phyloP scores from a whole-genome alignment of 2,888 invertebrate genomes.

The Agriotes lineatus region DNA sequence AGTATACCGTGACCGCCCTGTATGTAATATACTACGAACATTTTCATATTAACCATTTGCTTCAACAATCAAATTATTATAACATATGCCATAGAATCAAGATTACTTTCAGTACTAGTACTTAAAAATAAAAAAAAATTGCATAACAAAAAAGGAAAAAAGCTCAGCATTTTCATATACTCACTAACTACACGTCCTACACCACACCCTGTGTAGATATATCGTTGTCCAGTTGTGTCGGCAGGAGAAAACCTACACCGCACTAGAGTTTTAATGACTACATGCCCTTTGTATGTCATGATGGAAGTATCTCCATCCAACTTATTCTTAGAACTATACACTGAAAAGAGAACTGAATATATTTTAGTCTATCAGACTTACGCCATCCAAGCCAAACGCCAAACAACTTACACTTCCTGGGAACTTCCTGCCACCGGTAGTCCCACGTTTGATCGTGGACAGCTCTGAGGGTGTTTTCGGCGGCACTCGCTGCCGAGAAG shows the following conservation, averaged over 20 bases:
- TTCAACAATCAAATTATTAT: too few species aligned
- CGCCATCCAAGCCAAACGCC: too few species aligned
- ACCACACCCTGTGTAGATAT: slow-evolving; percentile 87
- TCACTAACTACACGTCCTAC: slow-evolving; percentile 80
- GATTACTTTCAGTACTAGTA: too few species aligned
- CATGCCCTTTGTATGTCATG: slow-evolving; percentile 88
- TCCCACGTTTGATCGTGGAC: slow-evolving; percentile 81
- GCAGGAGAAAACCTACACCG: slow-evolving; percentile 86
- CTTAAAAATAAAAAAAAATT: too few species aligned
- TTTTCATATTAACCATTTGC: too few species aligned
- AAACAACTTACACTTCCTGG: slow-evolving; percentile 72
- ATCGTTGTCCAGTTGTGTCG: slow-evolving; percentile 84
- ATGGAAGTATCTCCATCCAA: slow-evolving; percentile 83
- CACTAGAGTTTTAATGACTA: slow-evolving; percentile 84
- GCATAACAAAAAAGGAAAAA: too few species aligned
- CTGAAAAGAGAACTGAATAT: slow-evolving; percentile 59
- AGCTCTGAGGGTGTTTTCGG: slow-evolving; percentile 69
- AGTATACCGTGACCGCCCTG: too few species aligned
- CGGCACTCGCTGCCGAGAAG: slow-evolving; percentile 70
- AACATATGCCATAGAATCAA: too few species aligned
- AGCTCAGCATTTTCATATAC: too few species aligned
- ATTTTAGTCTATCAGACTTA: not conserved
- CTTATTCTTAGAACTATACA: slow-evolving; percentile 69
- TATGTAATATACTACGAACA: too few species aligned
- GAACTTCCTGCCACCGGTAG: slow-evolving; percentile 86